Evolutionary conservation across 2,113 vertebrate species (phyloP).

Genomic region (Stegastes partitus): DNA sequence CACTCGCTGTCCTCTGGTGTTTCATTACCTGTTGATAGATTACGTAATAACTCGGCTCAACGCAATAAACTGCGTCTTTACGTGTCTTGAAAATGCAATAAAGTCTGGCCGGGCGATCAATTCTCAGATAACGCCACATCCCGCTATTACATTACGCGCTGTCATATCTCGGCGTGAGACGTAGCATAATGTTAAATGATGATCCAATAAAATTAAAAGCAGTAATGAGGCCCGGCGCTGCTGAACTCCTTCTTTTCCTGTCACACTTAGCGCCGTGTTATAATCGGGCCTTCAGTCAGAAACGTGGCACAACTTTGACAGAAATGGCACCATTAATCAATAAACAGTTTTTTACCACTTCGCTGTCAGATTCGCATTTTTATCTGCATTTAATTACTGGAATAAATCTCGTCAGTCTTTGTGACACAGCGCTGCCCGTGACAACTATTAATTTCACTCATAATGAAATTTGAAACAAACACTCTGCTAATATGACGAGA

Average conservation of each 20-base stretch:
- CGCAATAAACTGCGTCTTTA: conserved; percentile 61
- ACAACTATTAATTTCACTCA: neutral
- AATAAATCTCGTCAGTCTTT: conserved; percentile 24
- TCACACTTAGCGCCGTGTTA: conserved; percentile 6
- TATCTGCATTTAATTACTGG: conserved; percentile 8
- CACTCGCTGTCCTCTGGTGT: conserved; percentile 4
- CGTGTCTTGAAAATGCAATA: conserved; percentile 63
- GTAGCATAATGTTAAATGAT: conserved; percentile 43
- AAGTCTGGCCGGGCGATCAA: conserved; percentile 48
- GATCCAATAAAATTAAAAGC: conserved; percentile 49
- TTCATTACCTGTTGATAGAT: conserved; percentile 52
- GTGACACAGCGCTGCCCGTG: neutral
- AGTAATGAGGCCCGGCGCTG: conserved; percentile 21
- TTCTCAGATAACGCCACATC: conserved; percentile 54
- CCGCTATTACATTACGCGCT: conserved; percentile 49
- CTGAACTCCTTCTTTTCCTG: conserved; percentile 25
- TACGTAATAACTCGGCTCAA: conserved; percentile 57
- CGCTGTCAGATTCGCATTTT: neutral
- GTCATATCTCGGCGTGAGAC: conserved; percentile 32
- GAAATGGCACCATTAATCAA: conserved; percentile 44
- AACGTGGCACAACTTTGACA: neutral
- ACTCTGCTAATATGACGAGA: neutral
- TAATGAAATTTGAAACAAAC: conserved; percentile 2
- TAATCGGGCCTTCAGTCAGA: neutral
- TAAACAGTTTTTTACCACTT: neutral